phyloP scores from a whole-genome alignment of 2,797 vertebrate species.

The Enteromius argenteus region DNA sequence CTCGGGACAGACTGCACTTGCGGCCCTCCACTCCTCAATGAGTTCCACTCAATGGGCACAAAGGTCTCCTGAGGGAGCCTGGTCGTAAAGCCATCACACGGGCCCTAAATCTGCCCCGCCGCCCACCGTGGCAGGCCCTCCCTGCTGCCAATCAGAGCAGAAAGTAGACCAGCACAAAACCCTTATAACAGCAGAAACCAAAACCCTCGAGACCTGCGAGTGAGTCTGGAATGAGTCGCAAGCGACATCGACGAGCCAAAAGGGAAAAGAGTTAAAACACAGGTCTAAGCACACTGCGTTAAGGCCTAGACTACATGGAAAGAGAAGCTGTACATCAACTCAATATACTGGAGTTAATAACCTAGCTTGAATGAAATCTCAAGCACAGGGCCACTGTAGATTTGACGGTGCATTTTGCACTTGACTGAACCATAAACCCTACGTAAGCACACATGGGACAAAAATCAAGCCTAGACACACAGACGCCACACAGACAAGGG shows the following conservation, averaged over 20 bases:
- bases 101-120: slow-evolving; percentile 73
- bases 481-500: background rate
- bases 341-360: background rate
- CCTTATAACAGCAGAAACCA: slow-evolving; percentile 21
- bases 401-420: background rate
- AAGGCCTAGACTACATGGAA: background rate
- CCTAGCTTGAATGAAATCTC: background rate
- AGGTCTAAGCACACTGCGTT: background rate
- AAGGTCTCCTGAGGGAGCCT: slow-evolving; percentile 69
- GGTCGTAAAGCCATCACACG: slow-evolving; percentile 74
- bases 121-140: slow-evolving; percentile 55
- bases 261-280: background rate
- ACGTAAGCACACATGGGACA: background rate
- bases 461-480: background rate
- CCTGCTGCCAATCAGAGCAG: slow-evolving; percentile 54
- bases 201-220: background rate
- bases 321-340: background rate
- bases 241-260: background rate
- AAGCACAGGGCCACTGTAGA: background rate
- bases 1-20: slow-evolving; percentile 44
- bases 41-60: slow-evolving; percentile 76
- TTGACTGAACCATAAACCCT: slow-evolving; percentile 10
- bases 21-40: slow-evolving; percentile 71
- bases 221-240: background rate
- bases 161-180: slow-evolving; percentile 26